Conservation (phyloP, 1,140 invertebrate species). For the Sitophilus oryzae region DNA sequence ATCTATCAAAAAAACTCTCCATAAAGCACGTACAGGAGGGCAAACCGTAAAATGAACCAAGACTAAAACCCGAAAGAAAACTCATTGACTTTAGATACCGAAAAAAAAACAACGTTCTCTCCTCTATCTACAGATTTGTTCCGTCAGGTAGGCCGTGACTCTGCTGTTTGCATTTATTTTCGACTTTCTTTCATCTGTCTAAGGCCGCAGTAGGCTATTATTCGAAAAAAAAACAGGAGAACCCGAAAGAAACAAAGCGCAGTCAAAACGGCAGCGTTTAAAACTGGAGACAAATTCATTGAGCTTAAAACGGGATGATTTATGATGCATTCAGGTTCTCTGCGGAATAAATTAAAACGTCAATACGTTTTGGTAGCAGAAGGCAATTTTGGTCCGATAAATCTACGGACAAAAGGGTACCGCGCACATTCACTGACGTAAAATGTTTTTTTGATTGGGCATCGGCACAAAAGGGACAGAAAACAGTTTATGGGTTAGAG, state of each 20-base stretch:
- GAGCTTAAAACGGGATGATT: conserved; percentile 21
- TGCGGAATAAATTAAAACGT: conserved; percentile 24
- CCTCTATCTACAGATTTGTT: conserved; percentile 18
- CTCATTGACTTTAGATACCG: no score
- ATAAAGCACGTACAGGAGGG: background rate
- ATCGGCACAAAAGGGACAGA: conserved; percentile 9
- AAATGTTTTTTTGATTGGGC: conserved; percentile 25
- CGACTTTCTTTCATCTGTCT: conserved; percentile 3
- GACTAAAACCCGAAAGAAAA: background rate
- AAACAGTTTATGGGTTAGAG: conserved; percentile 14
- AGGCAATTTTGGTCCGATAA: conserved; percentile 25
- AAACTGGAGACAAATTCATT: conserved; percentile 25
- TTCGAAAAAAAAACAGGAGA: no score
- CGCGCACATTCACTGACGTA: conserved; percentile 9
- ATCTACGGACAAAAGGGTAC: conserved; percentile 14
- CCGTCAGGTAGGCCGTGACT: conserved; percentile 22
- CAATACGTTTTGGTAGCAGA: conserved; percentile 20
- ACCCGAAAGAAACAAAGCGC: conserved; percentile 23
- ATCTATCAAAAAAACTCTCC: no score
- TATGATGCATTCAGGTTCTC: conserved; percentile 7
- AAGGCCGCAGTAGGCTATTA: background rate
- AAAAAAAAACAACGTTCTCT: conserved; percentile 5
- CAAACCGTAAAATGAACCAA: background rate
- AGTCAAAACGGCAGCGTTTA: conserved; percentile 25
- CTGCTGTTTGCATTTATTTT: conserved; percentile 9